These are phyloP conservation scores for Lepidocyrtoides sp. DNA, from an alignment of 2,888 invertebrate genomes.

Conservation along the genomic window DNA sequence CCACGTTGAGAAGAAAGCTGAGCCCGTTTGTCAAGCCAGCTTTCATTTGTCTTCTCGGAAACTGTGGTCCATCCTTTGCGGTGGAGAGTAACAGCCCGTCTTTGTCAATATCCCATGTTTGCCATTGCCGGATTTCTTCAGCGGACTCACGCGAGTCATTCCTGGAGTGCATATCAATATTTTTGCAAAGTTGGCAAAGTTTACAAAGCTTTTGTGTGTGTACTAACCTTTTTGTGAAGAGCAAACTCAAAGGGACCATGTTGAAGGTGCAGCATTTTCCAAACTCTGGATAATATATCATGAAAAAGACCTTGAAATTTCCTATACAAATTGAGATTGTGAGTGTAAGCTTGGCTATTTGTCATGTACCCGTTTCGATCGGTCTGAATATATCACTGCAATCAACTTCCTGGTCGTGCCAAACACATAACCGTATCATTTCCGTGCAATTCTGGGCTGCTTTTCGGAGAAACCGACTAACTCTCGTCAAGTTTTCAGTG, in stretches of 20 bases:
- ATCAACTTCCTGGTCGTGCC: slow-evolving; percentile 89
- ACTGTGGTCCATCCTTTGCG: background rate
- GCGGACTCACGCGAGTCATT: slow-evolving; percentile 74
- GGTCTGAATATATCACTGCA: slow-evolving; percentile 92
- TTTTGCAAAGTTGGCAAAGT: background rate
- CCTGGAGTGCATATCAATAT: too few species aligned
- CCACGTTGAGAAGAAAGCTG: slow-evolving; percentile 80
- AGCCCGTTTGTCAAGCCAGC: slow-evolving; percentile 81
- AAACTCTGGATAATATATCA: slow-evolving; percentile 88
- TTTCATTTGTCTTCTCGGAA: slow-evolving; percentile 80
- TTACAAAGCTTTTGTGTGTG: background rate
- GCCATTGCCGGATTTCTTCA: slow-evolving; percentile 75
- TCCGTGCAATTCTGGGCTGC: slow-evolving; percentile 93
- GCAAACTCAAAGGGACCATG: slow-evolving; percentile 89
- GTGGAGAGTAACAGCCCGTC: slow-evolving; percentile 52
- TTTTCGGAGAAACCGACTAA: slow-evolving; percentile 40
- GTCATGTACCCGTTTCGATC: slow-evolving; percentile 90
- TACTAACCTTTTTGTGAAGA: slow-evolving; percentile 61
- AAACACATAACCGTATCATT: slow-evolving; percentile 91
- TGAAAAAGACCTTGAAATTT: too few species aligned
- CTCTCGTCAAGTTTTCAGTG: slow-evolving; percentile 38
- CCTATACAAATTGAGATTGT: too few species aligned
- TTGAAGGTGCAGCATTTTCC: slow-evolving; percentile 95
- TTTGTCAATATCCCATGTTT: slow-evolving; percentile 73
- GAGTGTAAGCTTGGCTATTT: too few species aligned